Evolutionary conservation across 2,888 invertebrate genomes (phyloP), one percentile per base, ranked within the genome.

Genomic region (Euzetes globulus): DNA sequence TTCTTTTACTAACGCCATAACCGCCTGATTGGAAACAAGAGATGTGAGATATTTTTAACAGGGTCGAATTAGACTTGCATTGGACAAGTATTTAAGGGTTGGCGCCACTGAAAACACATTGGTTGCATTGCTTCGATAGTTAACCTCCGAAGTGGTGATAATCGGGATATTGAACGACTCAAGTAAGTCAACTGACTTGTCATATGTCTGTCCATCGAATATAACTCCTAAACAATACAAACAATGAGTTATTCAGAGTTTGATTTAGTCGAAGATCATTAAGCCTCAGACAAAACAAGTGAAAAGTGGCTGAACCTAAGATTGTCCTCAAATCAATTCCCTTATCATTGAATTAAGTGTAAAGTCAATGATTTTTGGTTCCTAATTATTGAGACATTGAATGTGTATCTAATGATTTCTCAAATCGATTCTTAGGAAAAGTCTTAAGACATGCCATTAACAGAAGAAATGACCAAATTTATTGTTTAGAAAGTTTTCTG

Each of bases 121-220:
- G 2, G 58, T 19, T 25, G 58, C 22, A 9, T 63, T 50, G 45
- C 22, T 50, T 37, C 33, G 19, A 37, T 68, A 37, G 72, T n/a
- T 13, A 27, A 22, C 22, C 29, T 75, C 75, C 22, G 55, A 22
- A 13, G 73, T 71, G 17, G 73, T 70, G 15, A 75, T 75, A 9
- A 75, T 33, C 7, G 75, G 70, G 13, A 75, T 71, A 45, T 58
- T 37, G 71, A 75, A 75, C n/a, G 70, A 50, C 13, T 52, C 70
- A 29, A 75, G 52, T 15, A 75, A 45, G 15, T 71, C 25, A 33
- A 71, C 19, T 17, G 74, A 71, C 27, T 37, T 52, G 22, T 63
- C 55, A n/a, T 45, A 68, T 41, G 52, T 22, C 37, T 22, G 50
- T 25, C 63, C 74, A n/a, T 55, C 47, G n/a, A 50, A 71, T 55